Evolutionary conservation across 2,113 vertebrate genomes (phyloP), one percentile per base, ranked within the genome.

Genomic region (Megatriorchis doriae): DNA sequence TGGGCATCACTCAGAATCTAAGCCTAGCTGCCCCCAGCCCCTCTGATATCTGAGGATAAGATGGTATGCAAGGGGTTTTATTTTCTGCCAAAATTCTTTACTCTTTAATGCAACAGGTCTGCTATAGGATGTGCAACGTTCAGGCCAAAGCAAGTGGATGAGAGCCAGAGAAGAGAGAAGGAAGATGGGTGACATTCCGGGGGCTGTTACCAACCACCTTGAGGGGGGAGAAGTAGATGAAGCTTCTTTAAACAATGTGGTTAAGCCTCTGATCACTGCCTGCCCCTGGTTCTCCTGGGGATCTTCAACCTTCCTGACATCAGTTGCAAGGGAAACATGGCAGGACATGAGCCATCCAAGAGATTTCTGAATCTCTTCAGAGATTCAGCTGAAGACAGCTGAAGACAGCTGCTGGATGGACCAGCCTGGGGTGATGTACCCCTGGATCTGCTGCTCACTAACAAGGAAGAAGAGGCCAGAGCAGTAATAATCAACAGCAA

Each of bases 211-310:
- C 6, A n/a, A n/a, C 29, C 27, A 7, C n/a, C 13, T 29, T 22
- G 5, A 4, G 4, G 26, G 16, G 16, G 23, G 4, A 2, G 7
- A 19, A n/a, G 29, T 4, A 4, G 12, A 38, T 45, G 13, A n/a
- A 75, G 7, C 12, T 59, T 36, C 25, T 36, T 67, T 59, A 58
- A 77, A 42, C 9, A 40, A 16, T 5, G 9, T 29, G 13, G 48
- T 27, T 10, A 59, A 42, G 7, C 16, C 43, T 77, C 31, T 59
- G 43, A 36, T 45, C 27, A 53, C n/a, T n/a, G n/a, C n/a, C 43
- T 36, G 21, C 1, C 45, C 26, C 10, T 59, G 13, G 12, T 52
- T 50, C 26, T 59, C 32, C 31, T 32, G 36, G 13, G 16, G 16
- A 59, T 59, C 6, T 77, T 59, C 16, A 50, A 20, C 16, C 31